phyloP scores from a whole-genome alignment of 2,888 invertebrate genomes.

The Hipparchia sbordonii region DNA sequence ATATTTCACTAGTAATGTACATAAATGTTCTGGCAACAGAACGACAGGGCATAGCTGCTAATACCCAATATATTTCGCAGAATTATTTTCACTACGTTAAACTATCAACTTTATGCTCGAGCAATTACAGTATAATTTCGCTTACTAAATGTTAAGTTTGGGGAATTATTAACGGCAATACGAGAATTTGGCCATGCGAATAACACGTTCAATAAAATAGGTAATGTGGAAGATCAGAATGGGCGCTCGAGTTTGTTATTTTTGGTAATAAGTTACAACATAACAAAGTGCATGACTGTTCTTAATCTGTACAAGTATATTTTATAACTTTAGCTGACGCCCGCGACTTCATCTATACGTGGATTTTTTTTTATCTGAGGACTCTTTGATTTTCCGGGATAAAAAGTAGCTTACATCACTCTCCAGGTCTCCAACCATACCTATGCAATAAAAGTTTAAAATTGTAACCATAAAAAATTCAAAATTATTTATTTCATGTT shows the following conservation, averaged over 20 bases:
- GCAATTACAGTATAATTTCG: neutral
- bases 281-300: neutral
- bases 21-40: slow-evolving; percentile 1
- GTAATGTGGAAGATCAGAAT: slow-evolving; percentile 12
- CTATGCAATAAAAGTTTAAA: too few relatives aligned
- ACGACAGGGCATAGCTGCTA: slow-evolving; percentile 1
- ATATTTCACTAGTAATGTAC: neutral
- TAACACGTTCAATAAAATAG: slow-evolving; percentile 16
- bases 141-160: neutral
- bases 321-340: too few relatives aligned
- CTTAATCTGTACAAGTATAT: neutral
- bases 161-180: slow-evolving; percentile 19
- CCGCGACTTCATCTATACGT: too few relatives aligned
- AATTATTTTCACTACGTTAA: neutral
- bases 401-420: too few relatives aligned
- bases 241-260: slow-evolving; percentile 5
- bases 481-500: too few relatives aligned
- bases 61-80: neutral
- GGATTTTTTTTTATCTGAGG: too few relatives aligned
- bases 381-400: too few relatives aligned
- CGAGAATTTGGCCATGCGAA: slow-evolving; percentile 19
- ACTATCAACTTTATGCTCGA: neutral
- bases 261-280: neutral
- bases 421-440: too few relatives aligned
- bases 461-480: too few relatives aligned